Evolutionary conservation across 1,140 invertebrate genomes (phyloP), one percentile per base, ranked within the genome.

Genomic region (Oscheius sp.): DNA sequence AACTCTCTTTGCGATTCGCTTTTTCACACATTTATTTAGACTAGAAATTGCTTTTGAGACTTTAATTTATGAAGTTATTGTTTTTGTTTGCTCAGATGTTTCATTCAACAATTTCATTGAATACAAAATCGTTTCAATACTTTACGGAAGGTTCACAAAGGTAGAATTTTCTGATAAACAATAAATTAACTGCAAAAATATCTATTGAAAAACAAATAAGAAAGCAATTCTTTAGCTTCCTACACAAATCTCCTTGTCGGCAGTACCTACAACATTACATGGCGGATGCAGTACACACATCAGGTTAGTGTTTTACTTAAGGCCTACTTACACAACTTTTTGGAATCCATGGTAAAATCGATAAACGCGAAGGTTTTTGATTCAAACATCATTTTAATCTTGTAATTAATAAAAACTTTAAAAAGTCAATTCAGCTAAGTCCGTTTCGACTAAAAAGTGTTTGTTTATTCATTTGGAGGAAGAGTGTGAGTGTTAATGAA

Each of bases 271-370:
- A 95, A 93, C 85, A 90, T 94, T 61, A 91, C 93, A 68, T 97
- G 93, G 93, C 92, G 94, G 86, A 88, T 95, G 79, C 92, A 92
- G 10, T 95, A 94, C 87, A 92, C 94, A 3, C 93, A 96, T 84
- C 87, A 89, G 87, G 93, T 95, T 88, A 77, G 63, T 3, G 35
- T 75, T n/a, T 67, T 26, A 13, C 7, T 28, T 58, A 13, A 13
- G 13, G 20, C 42, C 13, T 45, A 45, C 42, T 55, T 3, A 62
- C 31, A 20, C n/a, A 34, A 26, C 52, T 74, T 77, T 20, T 35
- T 68, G 68, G 74, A 23, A 49, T 42, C 3, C 63, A 68, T 36
- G 2, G 67, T 23, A 35, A 70, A 20, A 71, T 49, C 26, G n/a
- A 10, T 42, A 42, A 10, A 10, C 38, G 38, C n/a, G 10, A 42